A percentile compares a stretch with the other conserved stretches of the same genome.
phyloP scores from a whole-genome alignment of 2,888 invertebrate genomes.

The Phlogophora meticulosa region DNA sequence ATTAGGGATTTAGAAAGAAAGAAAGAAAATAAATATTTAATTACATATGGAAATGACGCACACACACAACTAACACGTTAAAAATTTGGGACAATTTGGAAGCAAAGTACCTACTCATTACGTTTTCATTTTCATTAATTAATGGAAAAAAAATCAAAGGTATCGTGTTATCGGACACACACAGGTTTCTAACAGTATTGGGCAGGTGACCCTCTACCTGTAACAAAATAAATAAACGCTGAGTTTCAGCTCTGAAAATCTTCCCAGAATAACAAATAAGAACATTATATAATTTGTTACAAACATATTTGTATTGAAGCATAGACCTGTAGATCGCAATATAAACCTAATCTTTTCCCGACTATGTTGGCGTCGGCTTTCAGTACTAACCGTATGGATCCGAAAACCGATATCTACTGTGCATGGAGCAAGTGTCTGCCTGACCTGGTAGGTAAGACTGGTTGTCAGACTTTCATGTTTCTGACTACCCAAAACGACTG shows the following conservation, averaged over 20 bases:
- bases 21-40: not conserved
- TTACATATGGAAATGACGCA: not conserved
- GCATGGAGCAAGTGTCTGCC: too few species aligned
- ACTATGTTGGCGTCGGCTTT: too few species aligned
- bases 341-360: too few species aligned
- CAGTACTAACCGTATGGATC: too few species aligned
- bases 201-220: not conserved
- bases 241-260: not conserved
- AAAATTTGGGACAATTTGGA: conserved; percentile 1
- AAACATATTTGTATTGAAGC: too few species aligned
- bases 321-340: too few species aligned
- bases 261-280: not conserved
- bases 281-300: not conserved
- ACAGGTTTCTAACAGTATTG: not conserved
- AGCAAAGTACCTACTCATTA: too few species aligned
- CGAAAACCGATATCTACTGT: too few species aligned
- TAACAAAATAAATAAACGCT: not conserved
- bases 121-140: not conserved
- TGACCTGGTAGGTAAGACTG: too few species aligned
- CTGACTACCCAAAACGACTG: too few species aligned
- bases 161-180: not conserved
- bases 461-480: too few species aligned
- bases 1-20: not conserved
- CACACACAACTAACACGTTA: not conserved
- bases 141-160: not conserved